phyloP scores from a whole-genome alignment of 2,888 invertebrate genomes.

The Anaspis maculata region DNA sequence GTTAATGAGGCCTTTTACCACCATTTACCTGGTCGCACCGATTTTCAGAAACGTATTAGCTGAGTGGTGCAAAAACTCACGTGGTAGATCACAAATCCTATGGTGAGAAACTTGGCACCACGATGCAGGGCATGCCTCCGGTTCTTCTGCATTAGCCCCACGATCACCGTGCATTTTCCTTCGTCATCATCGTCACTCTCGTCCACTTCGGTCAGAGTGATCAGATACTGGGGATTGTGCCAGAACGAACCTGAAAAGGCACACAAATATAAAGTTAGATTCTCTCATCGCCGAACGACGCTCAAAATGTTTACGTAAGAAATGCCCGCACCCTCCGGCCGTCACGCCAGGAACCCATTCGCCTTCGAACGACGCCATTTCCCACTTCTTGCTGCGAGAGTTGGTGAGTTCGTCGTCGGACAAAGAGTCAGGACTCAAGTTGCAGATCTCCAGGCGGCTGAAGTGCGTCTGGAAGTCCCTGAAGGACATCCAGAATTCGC shows the following conservation, averaged over 20 bases:
- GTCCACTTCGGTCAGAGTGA: slow-evolving; percentile 67
- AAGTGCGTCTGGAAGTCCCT: slow-evolving; percentile 84
- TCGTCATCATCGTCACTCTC: slow-evolving; percentile 87
- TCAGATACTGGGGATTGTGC: slow-evolving; percentile 87
- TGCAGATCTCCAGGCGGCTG: slow-evolving; percentile 82
- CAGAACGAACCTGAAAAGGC: slow-evolving; percentile 75
- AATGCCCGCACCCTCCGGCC: slow-evolving; percentile 96
- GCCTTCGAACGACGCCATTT: slow-evolving; percentile 86
- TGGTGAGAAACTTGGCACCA: slow-evolving; percentile 87
- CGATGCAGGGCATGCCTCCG: slow-evolving; percentile 79
- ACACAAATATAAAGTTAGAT: not conserved
- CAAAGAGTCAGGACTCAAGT: slow-evolving; percentile 88
- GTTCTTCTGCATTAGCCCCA: slow-evolving; percentile 96
- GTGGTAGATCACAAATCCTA: slow-evolving; percentile 92
- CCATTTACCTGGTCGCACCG: no score
- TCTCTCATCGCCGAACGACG: not conserved
- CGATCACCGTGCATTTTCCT: slow-evolving; percentile 86
- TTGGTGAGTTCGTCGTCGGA: slow-evolving; percentile 60
- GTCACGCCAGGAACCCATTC: slow-evolving; percentile 89
- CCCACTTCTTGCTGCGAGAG: slow-evolving; percentile 79
- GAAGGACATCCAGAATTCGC: slow-evolving; percentile 97
- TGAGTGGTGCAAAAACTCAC: no score
- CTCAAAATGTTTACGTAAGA: slow-evolving; percentile 48
- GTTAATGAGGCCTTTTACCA: no score
- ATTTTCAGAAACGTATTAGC: no score